phyloP scores from a whole-genome alignment of 2,888 invertebrate species.

The Ctenicera cuprea region DNA sequence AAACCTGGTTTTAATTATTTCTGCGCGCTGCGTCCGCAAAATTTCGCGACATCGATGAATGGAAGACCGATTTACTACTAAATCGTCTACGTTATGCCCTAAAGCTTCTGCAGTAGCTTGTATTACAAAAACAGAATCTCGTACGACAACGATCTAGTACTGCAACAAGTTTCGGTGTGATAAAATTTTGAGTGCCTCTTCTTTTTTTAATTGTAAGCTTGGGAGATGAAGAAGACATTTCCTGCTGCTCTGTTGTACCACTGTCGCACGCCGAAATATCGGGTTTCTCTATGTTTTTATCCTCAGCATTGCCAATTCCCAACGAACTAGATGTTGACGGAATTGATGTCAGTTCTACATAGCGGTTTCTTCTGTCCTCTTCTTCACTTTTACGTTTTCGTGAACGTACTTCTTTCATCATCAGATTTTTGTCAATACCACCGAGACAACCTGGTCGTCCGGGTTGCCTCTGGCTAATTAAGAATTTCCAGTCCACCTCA shows the following conservation, averaged over 20 bases:
- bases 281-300: too few species aligned
- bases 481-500: constrained; percentile 62
- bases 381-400: constrained; percentile 20
- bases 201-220: neutral
- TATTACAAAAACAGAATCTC: neutral
- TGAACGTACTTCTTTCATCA: constrained; percentile 59
- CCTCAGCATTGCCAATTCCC: too few species aligned
- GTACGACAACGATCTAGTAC: neutral
- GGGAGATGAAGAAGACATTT: too few species aligned
- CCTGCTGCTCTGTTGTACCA: too few species aligned
- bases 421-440: constrained; percentile 60
- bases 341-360: neutral
- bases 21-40: neutral
- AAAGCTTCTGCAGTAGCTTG: neutral
- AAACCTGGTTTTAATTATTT: too few species aligned
- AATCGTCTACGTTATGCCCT: neutral
- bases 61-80: neutral
- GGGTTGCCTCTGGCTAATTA: constrained; percentile 59
- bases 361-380: constrained; percentile 26
- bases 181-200: neutral
- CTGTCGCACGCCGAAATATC: too few species aligned
- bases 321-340: neutral
- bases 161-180: neutral
- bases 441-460: constrained; percentile 59
- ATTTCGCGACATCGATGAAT: neutral